phyloP scores from a whole-genome alignment of 2,113 vertebrate genomes.

The Ctenomys sociabilis region DNA sequence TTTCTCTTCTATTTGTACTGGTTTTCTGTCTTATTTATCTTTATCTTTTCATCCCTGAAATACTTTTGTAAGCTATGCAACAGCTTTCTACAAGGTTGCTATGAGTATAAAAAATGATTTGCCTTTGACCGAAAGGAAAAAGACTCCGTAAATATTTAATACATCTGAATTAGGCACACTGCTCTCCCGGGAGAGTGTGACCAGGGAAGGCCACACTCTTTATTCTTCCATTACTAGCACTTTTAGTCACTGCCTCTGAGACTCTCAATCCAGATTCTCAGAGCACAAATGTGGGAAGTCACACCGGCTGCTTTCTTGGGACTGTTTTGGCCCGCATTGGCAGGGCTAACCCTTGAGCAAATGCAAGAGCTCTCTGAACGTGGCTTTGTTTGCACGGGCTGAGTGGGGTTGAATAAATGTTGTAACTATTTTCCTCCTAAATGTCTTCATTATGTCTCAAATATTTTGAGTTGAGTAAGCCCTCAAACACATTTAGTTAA shows the following conservation, averaged over 20 bases:
- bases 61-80: background rate
- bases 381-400: background rate
- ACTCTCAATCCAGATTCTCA: fast-evolving
- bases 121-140: background rate
- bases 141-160: background rate
- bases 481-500: background rate
- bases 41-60: background rate
- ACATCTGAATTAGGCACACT: background rate
- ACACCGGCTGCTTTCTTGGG: fast-evolving
- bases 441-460: background rate
- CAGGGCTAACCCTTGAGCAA: fast-evolving
- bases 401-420: background rate
- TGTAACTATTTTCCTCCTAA: background rate
- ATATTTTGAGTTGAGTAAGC: background rate
- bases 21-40: background rate
- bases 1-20: fast-evolving
- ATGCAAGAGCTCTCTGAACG: background rate
- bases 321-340: fast-evolving
- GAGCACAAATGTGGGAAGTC: fast-evolving
- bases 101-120: background rate
- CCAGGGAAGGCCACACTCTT: fast-evolving
- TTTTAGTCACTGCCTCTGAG: fast-evolving
- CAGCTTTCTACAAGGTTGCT: no score
- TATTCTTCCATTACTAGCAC: background rate
- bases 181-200: fast-evolving